Evolutionary conservation across 2,113 vertebrate genomes (phyloP).

Genomic region (Notiomystis cincta): DNA sequence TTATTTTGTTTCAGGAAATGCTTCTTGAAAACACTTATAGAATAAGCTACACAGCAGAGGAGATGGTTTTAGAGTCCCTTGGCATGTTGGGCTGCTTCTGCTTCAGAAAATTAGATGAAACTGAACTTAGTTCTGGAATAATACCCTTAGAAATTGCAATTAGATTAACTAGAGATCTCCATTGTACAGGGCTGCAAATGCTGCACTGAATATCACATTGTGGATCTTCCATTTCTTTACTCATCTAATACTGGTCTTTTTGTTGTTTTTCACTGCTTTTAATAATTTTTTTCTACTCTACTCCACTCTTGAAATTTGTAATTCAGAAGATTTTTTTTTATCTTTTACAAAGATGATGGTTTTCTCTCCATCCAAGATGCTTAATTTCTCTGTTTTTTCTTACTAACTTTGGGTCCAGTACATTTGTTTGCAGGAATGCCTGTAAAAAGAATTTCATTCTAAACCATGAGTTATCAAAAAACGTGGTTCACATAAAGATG

Average conservation of each 20-base stretch:
- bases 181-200: background rate
- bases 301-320: background rate
- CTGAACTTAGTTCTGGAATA: background rate
- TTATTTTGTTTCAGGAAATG: background rate
- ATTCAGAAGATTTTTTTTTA: background rate
- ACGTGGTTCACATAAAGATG: background rate
- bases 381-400: background rate
- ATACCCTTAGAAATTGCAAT: background rate
- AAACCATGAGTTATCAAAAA: background rate
- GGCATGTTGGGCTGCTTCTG: background rate
- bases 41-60: background rate
- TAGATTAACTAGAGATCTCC: background rate
- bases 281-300: background rate
- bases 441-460: background rate
- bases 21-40: background rate
- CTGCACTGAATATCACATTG: background rate
- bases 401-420: background rate
- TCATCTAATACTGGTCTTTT: background rate
- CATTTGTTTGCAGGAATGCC: background rate
- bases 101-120: background rate
- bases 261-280: background rate
- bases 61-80: background rate
- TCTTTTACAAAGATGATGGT: background rate
- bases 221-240: background rate
- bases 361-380: background rate